Evolutionary conservation across 2,888 invertebrate species (phyloP).

Genomic region (Drosophila antonietae): DNA sequence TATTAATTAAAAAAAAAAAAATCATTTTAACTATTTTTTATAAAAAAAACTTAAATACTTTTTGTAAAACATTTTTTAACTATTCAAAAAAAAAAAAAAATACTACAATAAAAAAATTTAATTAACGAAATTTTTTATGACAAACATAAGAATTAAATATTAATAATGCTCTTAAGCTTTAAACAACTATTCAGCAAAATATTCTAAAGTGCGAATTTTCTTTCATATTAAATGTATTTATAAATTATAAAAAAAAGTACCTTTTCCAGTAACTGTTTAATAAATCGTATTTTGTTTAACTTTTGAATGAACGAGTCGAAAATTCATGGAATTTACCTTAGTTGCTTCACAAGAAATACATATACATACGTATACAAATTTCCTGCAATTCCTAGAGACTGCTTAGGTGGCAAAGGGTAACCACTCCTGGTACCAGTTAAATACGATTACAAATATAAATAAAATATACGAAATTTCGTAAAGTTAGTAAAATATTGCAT

Average conservation of each 20-base stretch:
- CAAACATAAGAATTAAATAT: neutral
- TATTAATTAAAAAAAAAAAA: neutral
- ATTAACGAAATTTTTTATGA: neutral
- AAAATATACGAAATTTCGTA: neutral
- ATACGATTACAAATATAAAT: neutral
- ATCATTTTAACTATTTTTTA: neutral
- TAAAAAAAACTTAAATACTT: neutral
- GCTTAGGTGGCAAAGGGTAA: neutral
- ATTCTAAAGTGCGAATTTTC: neutral
- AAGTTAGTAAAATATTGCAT: constrained; percentile 5
- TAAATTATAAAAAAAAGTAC: neutral
- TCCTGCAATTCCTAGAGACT: neutral
- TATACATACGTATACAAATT: neutral
- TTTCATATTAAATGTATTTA: neutral
- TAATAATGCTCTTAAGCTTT: neutral
- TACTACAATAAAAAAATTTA: neutral
- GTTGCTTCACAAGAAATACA: neutral
- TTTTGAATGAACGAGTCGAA: neutral
- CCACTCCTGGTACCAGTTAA: constrained; percentile 10
- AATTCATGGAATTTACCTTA: neutral
- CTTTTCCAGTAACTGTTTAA: neutral
- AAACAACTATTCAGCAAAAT: too few species aligned
- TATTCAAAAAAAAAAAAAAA: too few species aligned
- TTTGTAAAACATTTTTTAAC: too few species aligned
- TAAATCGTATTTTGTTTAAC: neutral